Base-by-base conservation (phyloP, 2,113 vertebrate species). In the Dascyllus trimaculatus region DNA sequence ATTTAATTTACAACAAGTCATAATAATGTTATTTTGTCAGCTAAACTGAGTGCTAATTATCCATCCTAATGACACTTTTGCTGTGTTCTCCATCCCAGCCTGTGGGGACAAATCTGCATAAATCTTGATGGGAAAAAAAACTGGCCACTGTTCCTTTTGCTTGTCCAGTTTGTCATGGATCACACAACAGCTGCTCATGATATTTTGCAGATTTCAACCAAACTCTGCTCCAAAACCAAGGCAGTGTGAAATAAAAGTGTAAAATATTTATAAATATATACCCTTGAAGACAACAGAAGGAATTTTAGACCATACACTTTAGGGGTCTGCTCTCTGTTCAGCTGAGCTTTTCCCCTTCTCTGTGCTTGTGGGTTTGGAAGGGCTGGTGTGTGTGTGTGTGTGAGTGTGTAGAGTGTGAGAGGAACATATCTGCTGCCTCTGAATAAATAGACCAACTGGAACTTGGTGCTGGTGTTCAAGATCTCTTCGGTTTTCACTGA, bases 261-360 rank as follows among this genome's bases (percentile, higher is more conserved):
- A 66, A 93, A 90, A 81, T 87, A 91, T 89, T 88, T 85, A 87
- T 85, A 81, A 79, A 90, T 79, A 88, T 87, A 88, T 84, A 91
- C 52, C 76, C 60, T 82, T 69, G 69, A 85, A 85, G 59, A 78
- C 78, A 84, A 85, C 73, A 82, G 85, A 91, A 80, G 43, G 65
- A 87, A 88, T 90, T 85, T 88, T 82, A 82, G 80, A 91, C 87
- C 59, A 85, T 79, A 62, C 57, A 79, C 72, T 80, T 87, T 53
- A 61, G 73, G 53, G 74, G 74, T 74, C 64, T 52, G 48, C 62
- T 74, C 29, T 80, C 60, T 65, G 21, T 74, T 82, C 69, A 53
- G 45, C 54, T 53, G 52, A 84, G 60, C 46, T 73, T 63, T 64
- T 71, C 43, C 38, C 61, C 17, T 62, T 53, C 53, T 40, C 78